Evolutionary conservation across 2,888 invertebrate species (phyloP), one percentile per base, ranked within the genome.

Genomic region (Chymomyza caudatula): DNA sequence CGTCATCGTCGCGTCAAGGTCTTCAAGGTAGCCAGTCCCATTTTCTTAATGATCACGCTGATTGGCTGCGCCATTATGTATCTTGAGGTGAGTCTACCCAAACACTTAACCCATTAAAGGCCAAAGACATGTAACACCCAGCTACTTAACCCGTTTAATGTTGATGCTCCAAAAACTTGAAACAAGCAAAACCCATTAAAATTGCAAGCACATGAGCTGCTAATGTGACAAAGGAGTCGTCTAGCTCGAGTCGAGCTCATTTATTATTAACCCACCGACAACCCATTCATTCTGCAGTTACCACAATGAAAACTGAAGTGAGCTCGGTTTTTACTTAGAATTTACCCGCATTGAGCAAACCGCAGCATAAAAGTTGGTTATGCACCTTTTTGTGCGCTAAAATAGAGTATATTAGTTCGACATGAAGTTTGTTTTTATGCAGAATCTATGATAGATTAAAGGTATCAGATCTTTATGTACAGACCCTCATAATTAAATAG

Each of bases 11-110:
- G 94, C 71, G 93, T 96, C 72, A 96, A 97, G 92, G 96, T 97
- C 63, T 97, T 97, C 90, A 95, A 97, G 85, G 96, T 97, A 11
- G 97, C 97, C 68, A 97, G 97, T 87, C 97, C 98, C 6, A 96
- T 96, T 76, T 98, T 98, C 90, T 92, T 98, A 63, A 94, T 96
- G 77, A 96, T 97, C 83, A 97, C 97, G 60, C 93, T 97, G 57
- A 92, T 96, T 62, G 97, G 97, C 71, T 97, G 97, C 86, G 95
- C 95, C 77, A 95, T 97, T 75, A 97, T 97, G 97, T 97, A 97
- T 91, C 92, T 95, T 89, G 97, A 97, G 93, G 97, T 97, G 90
- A 91, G 92, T 90, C 20, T 25, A 52, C 61, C 15, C 6, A 47
- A 42, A 42, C n/a, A 17, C 17, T 44, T 25, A 22, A 6, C 11